These are phyloP conservation scores for Aradophagus sp. DNA, from an alignment of 1,140 invertebrate species.

Conservation along the genomic window DNA sequence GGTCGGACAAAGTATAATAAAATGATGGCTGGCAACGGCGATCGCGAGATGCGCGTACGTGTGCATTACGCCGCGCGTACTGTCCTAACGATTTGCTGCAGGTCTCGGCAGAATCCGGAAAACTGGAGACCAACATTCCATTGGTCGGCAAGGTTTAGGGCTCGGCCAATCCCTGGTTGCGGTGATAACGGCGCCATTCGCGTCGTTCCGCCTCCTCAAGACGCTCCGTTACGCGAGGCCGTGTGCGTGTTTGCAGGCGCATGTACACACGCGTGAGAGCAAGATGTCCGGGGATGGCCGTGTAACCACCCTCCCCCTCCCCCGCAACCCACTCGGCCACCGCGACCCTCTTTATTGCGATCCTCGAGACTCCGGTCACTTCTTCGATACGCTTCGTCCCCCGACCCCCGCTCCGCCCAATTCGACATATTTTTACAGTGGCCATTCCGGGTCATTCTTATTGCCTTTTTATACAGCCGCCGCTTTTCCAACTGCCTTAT, in stretches of 20 bases:
- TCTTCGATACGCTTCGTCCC: conserved; percentile 20
- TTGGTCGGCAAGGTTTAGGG: conserved; percentile 65
- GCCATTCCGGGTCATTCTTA: conserved; percentile 37
- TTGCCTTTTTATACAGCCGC: conserved; percentile 39
- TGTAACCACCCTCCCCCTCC: conserved; percentile 57
- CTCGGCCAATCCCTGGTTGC: conserved; percentile 69
- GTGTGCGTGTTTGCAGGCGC: conserved; percentile 22
- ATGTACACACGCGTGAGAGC: conserved; percentile 18
- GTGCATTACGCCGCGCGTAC: conserved; percentile 43
- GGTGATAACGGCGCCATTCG: conserved; percentile 72
- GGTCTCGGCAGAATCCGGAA: conserved; percentile 64
- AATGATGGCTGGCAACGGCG: conserved; percentile 20
- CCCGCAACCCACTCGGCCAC: conserved; percentile 4
- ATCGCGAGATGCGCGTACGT: conserved; percentile 44
- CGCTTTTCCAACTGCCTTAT: conserved; percentile 33
- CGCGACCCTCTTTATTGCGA: conserved; percentile 45
- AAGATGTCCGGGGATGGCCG: conserved; percentile 36
- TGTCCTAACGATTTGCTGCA: conserved; percentile 54
- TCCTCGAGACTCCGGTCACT: conserved; percentile 42
- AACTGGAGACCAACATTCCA: conserved; percentile 71
- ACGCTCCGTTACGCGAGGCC: conserved; percentile 58
- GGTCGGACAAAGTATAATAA: conserved; percentile 24
- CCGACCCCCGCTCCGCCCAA: conserved; percentile 9
- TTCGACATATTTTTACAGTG: conserved; percentile 38
- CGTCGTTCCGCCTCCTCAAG: conserved; percentile 73